A percentile compares a stretch with the other conserved stretches of the same genome.
These are phyloP conservation scores for Drosophila sordidapex DNA, from an alignment of 2,888 invertebrate genomes.

Conservation along the genomic window DNA sequence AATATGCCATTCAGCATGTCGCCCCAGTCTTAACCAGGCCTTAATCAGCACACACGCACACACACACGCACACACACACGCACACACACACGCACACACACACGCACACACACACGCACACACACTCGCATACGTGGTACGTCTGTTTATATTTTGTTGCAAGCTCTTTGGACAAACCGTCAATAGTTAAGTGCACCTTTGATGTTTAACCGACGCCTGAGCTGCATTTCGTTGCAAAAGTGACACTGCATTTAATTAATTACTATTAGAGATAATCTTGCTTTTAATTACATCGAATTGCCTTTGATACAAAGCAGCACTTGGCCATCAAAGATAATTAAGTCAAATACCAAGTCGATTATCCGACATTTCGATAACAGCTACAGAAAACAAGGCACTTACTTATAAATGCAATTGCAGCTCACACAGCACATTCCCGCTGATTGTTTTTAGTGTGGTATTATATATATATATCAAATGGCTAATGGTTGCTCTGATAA, in stretches of 20 bases:
- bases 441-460: background rate
- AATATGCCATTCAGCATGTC: conserved; percentile 28
- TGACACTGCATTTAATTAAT: conserved; percentile 70
- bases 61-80: background rate
- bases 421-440: background rate
- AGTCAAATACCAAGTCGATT: conserved; percentile 59
- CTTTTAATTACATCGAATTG: conserved; percentile 78
- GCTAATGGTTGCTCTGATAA: background rate
- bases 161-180: conserved; percentile 50
- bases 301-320: conserved; percentile 42
- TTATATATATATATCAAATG: background rate
- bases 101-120: background rate
- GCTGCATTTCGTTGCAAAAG: conserved; percentile 36
- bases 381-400: conserved; percentile 16
- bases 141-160: conserved; percentile 20
- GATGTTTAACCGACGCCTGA: conserved; percentile 42
- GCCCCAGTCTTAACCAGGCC: conserved; percentile 53
- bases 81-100: background rate
- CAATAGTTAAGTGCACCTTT: conserved; percentile 73
- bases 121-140: background rate
- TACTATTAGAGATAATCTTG: conserved; percentile 76
- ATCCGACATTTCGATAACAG: conserved; percentile 54
- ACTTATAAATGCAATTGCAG: conserved; percentile 37
- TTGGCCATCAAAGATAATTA: conserved; percentile 47
- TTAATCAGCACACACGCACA: conserved; percentile 41